Conservation (phyloP, 2,797 vertebrate genomes). For the Macroramphosus scolopax region DNA sequence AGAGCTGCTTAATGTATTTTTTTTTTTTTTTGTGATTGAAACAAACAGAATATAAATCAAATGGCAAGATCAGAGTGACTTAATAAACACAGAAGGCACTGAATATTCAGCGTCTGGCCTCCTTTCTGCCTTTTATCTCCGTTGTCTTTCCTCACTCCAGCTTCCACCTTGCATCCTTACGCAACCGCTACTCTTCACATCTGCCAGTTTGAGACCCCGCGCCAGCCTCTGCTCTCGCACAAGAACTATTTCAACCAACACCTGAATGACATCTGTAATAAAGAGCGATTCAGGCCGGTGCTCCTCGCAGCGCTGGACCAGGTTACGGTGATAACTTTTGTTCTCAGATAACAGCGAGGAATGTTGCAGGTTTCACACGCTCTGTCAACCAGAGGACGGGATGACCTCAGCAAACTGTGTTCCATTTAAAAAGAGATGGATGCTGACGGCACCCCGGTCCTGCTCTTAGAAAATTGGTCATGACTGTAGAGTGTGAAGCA, state of each 20-base stretch:
- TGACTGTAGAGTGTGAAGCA: conserved; percentile 37
- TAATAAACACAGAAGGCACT: conserved; percentile 30
- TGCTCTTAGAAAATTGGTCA: conserved; percentile 26
- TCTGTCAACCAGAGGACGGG: conserved; percentile 19
- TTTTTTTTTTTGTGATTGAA: conserved; percentile 27
- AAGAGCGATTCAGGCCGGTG: conserved; percentile 15
- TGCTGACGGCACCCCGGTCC: background rate
- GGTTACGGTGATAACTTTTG: conserved; percentile 27
- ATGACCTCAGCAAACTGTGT: conserved; percentile 49
- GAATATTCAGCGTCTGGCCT: conserved; percentile 21
- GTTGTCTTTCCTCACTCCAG: conserved; percentile 7
- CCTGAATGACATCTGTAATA: conserved; percentile 36
- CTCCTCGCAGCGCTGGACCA: conserved; percentile 8
- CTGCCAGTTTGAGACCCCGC: conserved; percentile 24
- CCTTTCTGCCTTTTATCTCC: conserved; percentile 21
- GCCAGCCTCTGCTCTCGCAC: conserved; percentile 1
- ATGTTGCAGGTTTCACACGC: conserved; percentile 9
- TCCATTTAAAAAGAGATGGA: conserved; percentile 27
- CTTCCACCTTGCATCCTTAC: conserved; percentile 16
- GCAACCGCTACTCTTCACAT: conserved; percentile 12
- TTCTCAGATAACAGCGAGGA: conserved; percentile 23
- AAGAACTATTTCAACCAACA: conserved; percentile 25
- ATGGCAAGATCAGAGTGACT: conserved; percentile 37
- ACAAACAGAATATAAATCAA: conserved; percentile 42
- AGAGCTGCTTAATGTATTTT: background rate